These are phyloP conservation scores for Apamea sordens DNA, from an alignment of 2,888 invertebrate genomes.

Conservation along the genomic window DNA sequence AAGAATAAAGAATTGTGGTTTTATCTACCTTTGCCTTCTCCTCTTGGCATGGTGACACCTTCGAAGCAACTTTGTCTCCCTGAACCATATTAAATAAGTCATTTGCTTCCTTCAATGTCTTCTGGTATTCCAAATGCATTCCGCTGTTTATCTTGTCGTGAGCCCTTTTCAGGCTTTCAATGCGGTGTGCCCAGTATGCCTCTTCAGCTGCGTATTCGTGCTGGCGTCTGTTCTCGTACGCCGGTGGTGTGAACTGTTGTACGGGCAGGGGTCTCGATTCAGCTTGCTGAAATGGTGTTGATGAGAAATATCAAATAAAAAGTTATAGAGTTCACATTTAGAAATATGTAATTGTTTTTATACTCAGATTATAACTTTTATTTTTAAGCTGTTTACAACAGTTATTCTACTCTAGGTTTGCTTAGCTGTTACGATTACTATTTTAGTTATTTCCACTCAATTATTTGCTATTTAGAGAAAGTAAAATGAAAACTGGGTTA, in stretches of 20 bases:
- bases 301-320: neutral
- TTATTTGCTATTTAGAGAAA: neutral
- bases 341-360: neutral
- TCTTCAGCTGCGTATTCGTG: constrained; percentile 84
- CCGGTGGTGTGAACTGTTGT: constrained; percentile 77
- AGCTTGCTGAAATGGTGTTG: constrained; percentile 77
- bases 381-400: neutral
- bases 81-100: constrained; percentile 82
- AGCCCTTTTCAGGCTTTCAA: constrained; percentile 84
- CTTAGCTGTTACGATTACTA: neutral
- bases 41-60: constrained; percentile 86
- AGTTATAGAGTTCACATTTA: neutral
- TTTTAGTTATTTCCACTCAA: neutral
- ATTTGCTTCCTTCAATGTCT: constrained; percentile 86
- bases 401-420: neutral
- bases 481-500: neutral
- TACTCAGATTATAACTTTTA: neutral
- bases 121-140: constrained; percentile 86
- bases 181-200: constrained; percentile 86
- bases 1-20: neutral
- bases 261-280: constrained; percentile 72
- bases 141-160: constrained; percentile 85
- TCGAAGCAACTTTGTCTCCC: constrained; percentile 80
- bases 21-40: constrained; percentile 85
- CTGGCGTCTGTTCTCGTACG: constrained; percentile 77